Base-by-base conservation (phyloP, 2,888 invertebrate genomes). In the Melanargia galathea region DNA sequence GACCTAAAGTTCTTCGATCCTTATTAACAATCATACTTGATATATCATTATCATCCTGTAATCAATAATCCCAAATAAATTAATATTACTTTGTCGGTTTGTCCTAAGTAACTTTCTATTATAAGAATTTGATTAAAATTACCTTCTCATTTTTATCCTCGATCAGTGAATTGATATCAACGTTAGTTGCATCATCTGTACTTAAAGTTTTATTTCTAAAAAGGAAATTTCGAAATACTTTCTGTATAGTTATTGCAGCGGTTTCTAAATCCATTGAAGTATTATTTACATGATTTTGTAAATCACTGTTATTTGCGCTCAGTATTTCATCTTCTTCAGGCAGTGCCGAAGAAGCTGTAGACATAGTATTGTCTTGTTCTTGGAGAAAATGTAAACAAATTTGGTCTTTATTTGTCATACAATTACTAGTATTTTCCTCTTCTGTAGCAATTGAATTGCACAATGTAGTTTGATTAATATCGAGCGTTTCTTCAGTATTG, bases 171-270 rank as follows among this genome's bases (percentile, higher is more conserved):
- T 70, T 71, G 8, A 73, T 70, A 45, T 84, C 85, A 55, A 84
- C 85, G 67, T 81, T 84, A 18, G 71, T 71, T 5, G 78, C 69
- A 33, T 90, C 90, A 45, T 91, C 90, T 65, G 84, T 83, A 33
- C 89, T 90, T 18, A 87, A 87, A 49, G 82, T 81, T 78, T 88
- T 82, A 72, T 86, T 90, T 79, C 84, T 88, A 70, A 87, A 87
- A 63, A 92, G 83, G 70, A 92, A 90, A 26, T 85, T 85, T 33
- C 92, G 84, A 73, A 93, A 92, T 58, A 92, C 92, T 79, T 92
- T 91, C 77, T 93, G 93, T 73, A 93, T 93, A n/a, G 93, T 92
- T 59, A 92, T 78, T 26, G 92, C 92, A 26, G 92, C 85, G 66
- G 87, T 85, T 85, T 93, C 85, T 75, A 93, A 76, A 74, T 92